These are phyloP conservation scores for Theodoxus fluviatilis DNA, from an alignment of 2,888 invertebrate species.

Conservation along the genomic window DNA sequence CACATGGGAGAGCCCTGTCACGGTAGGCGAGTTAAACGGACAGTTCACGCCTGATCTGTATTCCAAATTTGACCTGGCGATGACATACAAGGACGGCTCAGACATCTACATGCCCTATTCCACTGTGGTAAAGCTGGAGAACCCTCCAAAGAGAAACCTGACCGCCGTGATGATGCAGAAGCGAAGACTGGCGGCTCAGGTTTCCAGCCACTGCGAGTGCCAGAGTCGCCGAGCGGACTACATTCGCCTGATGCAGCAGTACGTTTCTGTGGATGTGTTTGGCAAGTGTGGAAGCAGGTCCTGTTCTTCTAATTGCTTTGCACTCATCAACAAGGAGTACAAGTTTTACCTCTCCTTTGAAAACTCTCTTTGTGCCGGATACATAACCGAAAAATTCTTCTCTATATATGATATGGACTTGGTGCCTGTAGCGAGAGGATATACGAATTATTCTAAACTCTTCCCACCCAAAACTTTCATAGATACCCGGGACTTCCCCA, in stretches of 20 bases:
- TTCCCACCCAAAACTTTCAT: constrained; percentile 25
- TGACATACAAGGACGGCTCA: constrained; percentile 11
- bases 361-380: constrained; percentile 28
- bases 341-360: constrained; percentile 29
- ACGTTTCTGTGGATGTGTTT: constrained; percentile 25
- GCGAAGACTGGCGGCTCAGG: too few relatives aligned
- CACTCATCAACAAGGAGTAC: background rate
- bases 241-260: too few relatives aligned
- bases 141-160: constrained; percentile 14
- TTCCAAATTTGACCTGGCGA: too few relatives aligned
- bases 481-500: constrained; percentile 27
- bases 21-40: too few relatives aligned
- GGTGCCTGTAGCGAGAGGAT: constrained; percentile 23
- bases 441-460: constrained; percentile 13
- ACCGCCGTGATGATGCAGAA: constrained; percentile 24
- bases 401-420: background rate
- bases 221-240: too few relatives aligned
- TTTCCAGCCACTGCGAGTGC: too few relatives aligned
- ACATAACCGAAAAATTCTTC: constrained; percentile 29
- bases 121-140: background rate
- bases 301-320: background rate
- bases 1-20: too few relatives aligned
- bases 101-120: constrained; percentile 15
- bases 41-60: too few relatives aligned
- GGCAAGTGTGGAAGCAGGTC: constrained; percentile 18